Base-by-base conservation (phyloP, 1,140 invertebrate genomes). In the Oreohelix idahoensis region DNA sequence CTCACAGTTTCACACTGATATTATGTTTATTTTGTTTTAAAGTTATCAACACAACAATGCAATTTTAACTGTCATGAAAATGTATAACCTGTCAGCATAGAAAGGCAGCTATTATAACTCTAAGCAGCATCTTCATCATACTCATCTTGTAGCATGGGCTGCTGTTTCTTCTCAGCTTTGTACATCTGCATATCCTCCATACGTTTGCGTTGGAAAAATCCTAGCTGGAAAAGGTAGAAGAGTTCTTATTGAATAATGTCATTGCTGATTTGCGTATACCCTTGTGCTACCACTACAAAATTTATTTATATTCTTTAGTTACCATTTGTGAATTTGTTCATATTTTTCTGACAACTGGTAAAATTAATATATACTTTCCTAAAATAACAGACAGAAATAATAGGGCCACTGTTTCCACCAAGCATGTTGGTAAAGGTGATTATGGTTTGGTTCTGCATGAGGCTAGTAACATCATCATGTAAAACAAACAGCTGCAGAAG, bases 201-300 rank as follows among this genome's bases (percentile, higher is more conserved):
- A 70, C 97, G 94, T 92, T 97, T 97, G 87, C 97, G 94, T 32
- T n/a, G n/a, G 93, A 98, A 98, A 95, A 98, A 98, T 82, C 97
- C 97, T 92, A 96, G 96, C 96, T 98, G 92, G 49, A 42, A 39
- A 80, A 32, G 5, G 42, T 8, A 45, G 15, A 45, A 45, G 5
- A 45, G 42, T 45, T 45, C 42, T 45, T 15, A 45, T 45, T 8
- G 15, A 45, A 15, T 45, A n/a, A 45, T 45, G 42, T 45, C 42
- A 5, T 45, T 5, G 42, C 5, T 45, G 42, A 45, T n/a, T n/a
- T n/a, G n/a, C n/a, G n/a, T n/a, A n/a, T n/a, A n/a, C n/a, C n/a
- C n/a, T n/a, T n/a, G n/a, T n/a, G n/a, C n/a, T n/a, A n/a, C n/a
- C n/a, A n/a, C n/a, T n/a, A n/a, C n/a, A n/a, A n/a, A 13, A 53